These are phyloP conservation scores for Orientallactaga sibirica DNA, from an alignment of 2,797 vertebrate species.

Conservation along the genomic window DNA sequence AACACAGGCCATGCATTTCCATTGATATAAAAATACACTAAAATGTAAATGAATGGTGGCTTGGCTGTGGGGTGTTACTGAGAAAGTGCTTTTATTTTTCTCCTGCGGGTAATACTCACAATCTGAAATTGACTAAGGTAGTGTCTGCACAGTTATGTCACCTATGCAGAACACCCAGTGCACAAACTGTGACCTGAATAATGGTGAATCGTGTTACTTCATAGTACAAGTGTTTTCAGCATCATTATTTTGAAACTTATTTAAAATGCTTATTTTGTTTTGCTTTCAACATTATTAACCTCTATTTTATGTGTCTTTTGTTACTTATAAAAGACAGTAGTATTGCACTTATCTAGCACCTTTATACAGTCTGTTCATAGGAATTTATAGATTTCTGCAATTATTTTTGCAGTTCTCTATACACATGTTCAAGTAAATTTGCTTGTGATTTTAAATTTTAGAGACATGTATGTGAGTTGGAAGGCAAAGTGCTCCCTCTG, in stretches of 20 bases:
- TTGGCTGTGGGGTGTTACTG: neutral
- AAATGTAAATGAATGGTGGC: neutral
- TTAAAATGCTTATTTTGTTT: constrained; percentile 29
- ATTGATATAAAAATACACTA: neutral
- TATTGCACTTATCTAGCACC: neutral
- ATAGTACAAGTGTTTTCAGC: neutral
- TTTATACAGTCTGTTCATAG: neutral
- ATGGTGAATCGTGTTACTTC: no score
- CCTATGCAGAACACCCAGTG: neutral
- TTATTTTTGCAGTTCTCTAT: neutral
- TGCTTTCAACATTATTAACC: neutral
- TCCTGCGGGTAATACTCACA: neutral
- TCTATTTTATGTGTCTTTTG: neutral
- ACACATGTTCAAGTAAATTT: constrained; percentile 33
- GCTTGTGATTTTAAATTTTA: neutral
- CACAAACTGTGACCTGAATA: neutral
- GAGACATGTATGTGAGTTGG: neutral
- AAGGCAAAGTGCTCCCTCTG: neutral
- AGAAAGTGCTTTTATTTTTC: neutral
- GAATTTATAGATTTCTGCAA: neutral
- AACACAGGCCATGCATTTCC: neutral
- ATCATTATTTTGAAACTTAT: constrained; percentile 1
- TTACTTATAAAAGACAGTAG: neutral
- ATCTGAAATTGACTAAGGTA: neutral
- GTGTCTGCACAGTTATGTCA: neutral